phyloP scores from a whole-genome alignment of 2,113 vertebrate genomes.

The Ochotona princeps region DNA sequence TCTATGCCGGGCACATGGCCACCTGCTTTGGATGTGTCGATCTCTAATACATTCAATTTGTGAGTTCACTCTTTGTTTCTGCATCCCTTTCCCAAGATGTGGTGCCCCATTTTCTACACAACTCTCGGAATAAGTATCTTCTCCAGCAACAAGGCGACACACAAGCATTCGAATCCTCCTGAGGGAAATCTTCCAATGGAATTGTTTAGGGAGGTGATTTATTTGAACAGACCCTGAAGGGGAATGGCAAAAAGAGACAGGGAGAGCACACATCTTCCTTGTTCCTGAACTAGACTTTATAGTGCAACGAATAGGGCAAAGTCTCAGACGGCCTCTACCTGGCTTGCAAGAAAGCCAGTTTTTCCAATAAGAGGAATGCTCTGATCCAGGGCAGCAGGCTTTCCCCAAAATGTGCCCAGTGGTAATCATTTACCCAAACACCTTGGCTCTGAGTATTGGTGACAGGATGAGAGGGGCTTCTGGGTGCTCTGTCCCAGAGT shows the following conservation, averaged over 20 bases:
- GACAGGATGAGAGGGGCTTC: conserved; percentile 31
- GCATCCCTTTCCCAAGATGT: no score
- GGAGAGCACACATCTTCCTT: not conserved
- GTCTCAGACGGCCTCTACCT: not conserved
- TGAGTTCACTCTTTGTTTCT: no score
- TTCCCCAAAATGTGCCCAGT: conserved; percentile 49
- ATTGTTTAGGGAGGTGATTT: conserved; percentile 27
- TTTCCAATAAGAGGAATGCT: conserved; percentile 37
- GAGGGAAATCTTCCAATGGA: not conserved
- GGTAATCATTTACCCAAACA: not conserved
- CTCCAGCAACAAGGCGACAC: not conserved
- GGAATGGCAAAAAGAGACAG: not conserved
- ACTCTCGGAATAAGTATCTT: not conserved
- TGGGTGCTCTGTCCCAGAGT: not conserved
- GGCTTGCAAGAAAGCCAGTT: conserved; percentile 51
- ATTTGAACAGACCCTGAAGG: not conserved
- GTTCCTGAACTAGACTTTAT: conserved; percentile 45
- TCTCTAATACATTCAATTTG: no score
- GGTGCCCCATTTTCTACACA: no score
- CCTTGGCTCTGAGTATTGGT: conserved; percentile 6
- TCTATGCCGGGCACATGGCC: no score
- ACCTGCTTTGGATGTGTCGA: no score
- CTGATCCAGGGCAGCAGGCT: not conserved
- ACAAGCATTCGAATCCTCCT: not conserved
- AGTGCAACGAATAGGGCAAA: conserved; percentile 34